phyloP scores from a whole-genome alignment of 2,888 invertebrate species.

The Trissolcus japonicus region DNA sequence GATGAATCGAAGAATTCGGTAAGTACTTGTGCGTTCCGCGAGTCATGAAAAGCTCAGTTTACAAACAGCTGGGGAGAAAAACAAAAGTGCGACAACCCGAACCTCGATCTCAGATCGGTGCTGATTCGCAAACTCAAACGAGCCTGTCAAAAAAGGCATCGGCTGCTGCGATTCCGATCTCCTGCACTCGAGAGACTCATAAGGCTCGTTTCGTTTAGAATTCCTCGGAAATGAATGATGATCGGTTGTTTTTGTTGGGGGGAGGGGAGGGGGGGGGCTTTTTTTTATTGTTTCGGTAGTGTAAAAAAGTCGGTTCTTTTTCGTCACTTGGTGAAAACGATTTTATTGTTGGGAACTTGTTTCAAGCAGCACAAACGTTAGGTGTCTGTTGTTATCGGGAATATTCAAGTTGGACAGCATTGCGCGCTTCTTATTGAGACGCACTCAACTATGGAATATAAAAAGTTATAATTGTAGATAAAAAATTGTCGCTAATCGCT shows the following conservation, averaged over 20 bases:
- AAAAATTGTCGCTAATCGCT: constrained; percentile 50
- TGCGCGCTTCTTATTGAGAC: constrained; percentile 24
- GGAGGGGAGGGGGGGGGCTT: not conserved
- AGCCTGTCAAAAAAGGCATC: constrained; percentile 16
- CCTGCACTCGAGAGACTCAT: constrained; percentile 21
- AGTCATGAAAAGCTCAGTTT: too few species aligned
- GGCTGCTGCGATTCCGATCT: constrained; percentile 11
- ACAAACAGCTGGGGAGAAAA: too few species aligned
- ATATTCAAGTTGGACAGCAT: constrained; percentile 50
- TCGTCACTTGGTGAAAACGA: constrained; percentile 29
- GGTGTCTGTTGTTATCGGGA: constrained; percentile 26
- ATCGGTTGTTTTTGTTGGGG: constrained; percentile 10
- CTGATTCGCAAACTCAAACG: constrained; percentile 9
- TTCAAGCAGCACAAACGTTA: constrained; percentile 26
- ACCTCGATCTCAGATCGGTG: constrained; percentile 7
- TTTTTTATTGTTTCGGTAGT: constrained; percentile 10
- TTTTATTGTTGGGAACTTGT: constrained; percentile 33
- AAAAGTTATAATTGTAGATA: constrained; percentile 53
- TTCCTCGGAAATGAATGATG: constrained; percentile 25
- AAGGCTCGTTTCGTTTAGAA: constrained; percentile 47
- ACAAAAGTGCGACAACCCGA: too few species aligned
- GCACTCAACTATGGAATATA: constrained; percentile 45
- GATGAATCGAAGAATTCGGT: not conserved
- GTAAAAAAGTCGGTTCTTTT: constrained; percentile 33
- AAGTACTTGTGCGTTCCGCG: constrained; percentile 33